Evolutionary conservation across 2,113 vertebrate genomes (phyloP).

Genomic region (Orthochromis malagaraziensis): DNA sequence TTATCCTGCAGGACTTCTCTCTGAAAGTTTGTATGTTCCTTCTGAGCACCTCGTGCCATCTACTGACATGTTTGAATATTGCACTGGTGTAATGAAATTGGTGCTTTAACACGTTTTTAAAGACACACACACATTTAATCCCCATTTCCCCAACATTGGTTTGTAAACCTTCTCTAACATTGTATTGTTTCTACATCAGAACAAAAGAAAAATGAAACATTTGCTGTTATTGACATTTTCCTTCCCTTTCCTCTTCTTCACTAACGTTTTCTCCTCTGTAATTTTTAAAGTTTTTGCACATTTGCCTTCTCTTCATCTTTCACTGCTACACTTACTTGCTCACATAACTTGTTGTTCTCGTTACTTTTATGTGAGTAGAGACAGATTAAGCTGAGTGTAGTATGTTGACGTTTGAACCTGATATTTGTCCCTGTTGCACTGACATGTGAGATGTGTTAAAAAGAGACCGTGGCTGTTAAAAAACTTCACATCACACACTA

Average conservation of each 20-base stretch:
- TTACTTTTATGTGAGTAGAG: not conserved
- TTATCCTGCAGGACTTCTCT: not conserved
- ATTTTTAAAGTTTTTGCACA: not conserved
- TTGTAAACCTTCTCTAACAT: not conserved
- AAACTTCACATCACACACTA: not conserved
- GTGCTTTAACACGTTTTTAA: not conserved
- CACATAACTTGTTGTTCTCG: not conserved
- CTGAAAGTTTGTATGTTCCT: rapidly evolving
- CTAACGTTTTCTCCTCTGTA: not conserved
- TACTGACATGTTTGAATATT: not conserved
- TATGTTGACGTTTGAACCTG: not conserved
- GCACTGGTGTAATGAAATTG: not conserved
- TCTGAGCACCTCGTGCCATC: not conserved
- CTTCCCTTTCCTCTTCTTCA: not conserved
- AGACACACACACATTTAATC: not conserved
- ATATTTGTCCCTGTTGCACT: not conserved
- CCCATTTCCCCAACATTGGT: not conserved
- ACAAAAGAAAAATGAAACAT: not conserved
- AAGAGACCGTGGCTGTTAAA: not conserved
- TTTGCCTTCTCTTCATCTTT: not conserved
- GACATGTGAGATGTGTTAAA: not conserved
- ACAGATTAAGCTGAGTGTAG: not conserved
- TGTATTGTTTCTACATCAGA: not conserved
- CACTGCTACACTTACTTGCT: not conserved
- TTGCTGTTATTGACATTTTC: not conserved